Evolutionary conservation across 2,113 vertebrate species (phyloP).

Genomic region (Sceloporus tristichus): DNA sequence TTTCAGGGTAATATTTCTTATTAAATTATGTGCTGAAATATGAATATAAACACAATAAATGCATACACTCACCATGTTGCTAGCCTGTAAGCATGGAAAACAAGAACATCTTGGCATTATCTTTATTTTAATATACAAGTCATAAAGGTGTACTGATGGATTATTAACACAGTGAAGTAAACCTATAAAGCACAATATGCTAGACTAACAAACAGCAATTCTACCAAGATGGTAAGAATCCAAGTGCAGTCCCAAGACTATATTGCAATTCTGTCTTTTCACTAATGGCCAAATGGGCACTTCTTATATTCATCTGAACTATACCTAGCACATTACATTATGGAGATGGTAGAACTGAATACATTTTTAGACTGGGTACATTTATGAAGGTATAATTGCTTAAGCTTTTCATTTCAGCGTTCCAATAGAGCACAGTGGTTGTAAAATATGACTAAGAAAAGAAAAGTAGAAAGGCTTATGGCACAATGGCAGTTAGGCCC

Average conservation of each 20-base stretch:
- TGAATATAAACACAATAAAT: constrained; percentile 64
- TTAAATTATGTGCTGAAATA: constrained; percentile 38
- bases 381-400: neutral
- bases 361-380: neutral
- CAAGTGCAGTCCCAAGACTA: no score
- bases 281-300: neutral
- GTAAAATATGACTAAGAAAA: neutral
- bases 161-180: neutral
- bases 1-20: constrained; percentile 30
- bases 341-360: neutral
- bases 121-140: constrained; percentile 56
- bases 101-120: constrained; percentile 79
- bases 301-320: neutral
- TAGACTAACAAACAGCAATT: neutral
- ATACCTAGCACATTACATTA: neutral
- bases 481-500: neutral
- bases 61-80: constrained; percentile 97
- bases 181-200: neutral
- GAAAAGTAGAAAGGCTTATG: neutral
- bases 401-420: neutral
- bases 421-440: neutral
- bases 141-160: neutral
- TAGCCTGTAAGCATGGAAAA: constrained; percentile 95
- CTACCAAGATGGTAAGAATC: no score
- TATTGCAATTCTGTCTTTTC: neutral